These are phyloP conservation scores for Ferdinandea cuprea DNA, from an alignment of 2,888 invertebrate genomes.

Conservation along the genomic window DNA sequence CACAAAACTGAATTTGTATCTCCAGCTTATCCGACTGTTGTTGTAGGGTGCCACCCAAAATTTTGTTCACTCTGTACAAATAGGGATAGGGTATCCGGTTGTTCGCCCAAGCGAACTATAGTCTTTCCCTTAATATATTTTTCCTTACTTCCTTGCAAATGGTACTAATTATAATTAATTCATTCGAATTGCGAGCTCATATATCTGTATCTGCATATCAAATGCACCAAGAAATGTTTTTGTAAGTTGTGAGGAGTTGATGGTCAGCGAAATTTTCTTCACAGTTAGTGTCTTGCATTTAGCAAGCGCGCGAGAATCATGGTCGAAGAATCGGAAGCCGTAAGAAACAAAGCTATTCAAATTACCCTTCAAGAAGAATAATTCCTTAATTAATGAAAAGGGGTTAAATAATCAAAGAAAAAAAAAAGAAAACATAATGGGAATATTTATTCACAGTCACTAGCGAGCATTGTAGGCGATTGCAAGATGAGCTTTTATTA, in stretches of 20 bases:
- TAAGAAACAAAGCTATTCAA: slow-evolving; percentile 35
- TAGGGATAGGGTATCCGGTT: too few species aligned
- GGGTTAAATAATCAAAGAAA: not conserved
- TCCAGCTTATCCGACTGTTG: too few species aligned
- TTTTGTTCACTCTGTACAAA: too few species aligned
- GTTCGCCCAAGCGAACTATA: too few species aligned
- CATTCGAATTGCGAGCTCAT: slow-evolving; percentile 20
- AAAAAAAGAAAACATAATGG: not conserved
- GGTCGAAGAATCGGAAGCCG: slow-evolving; percentile 1
- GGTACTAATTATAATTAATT: slow-evolving; percentile 38
- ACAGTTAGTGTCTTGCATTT: not conserved
- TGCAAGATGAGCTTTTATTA: not conserved
- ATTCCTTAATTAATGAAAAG: slow-evolving; percentile 39
- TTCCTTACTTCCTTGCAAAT: not conserved
- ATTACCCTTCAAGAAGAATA: slow-evolving; percentile 20
- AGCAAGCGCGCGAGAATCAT: not conserved
- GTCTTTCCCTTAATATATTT: too few species aligned
- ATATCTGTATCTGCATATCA: slow-evolving; percentile 28
- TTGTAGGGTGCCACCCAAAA: too few species aligned
- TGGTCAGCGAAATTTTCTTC: slow-evolving; percentile 11
- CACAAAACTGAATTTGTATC: too few species aligned
- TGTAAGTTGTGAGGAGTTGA: not conserved
- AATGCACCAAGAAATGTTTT: not conserved
- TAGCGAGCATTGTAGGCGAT: not conserved
- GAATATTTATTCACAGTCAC: not conserved